Evolutionary conservation across 2,797 vertebrate species (phyloP).

Genomic region (Hydrocynus forskahlii): DNA sequence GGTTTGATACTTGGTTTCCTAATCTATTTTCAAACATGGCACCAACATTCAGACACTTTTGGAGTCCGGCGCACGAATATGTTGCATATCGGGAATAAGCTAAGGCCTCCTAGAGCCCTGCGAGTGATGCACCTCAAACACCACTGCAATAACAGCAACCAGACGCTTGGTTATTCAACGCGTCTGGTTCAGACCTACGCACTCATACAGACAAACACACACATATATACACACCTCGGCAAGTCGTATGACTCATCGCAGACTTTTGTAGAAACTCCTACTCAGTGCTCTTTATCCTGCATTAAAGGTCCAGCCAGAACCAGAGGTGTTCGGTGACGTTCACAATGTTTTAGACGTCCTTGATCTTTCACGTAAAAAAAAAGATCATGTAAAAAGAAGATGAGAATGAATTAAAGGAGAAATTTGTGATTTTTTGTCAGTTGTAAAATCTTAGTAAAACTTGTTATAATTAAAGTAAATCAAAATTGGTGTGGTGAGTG

Average conservation of each 20-base stretch:
- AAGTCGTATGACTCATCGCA: slow-evolving; percentile 35
- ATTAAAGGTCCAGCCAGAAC: background rate
- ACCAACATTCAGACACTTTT: too few species aligned
- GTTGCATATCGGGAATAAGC: background rate
- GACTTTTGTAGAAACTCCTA: slow-evolving; percentile 33
- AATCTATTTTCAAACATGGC: too few species aligned
- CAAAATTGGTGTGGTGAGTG: too few species aligned
- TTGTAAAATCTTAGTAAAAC: too few species aligned
- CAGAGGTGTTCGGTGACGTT: background rate
- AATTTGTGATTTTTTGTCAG: too few species aligned
- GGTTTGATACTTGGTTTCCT: too few species aligned
- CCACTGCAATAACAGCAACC: background rate
- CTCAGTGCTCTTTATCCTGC: slow-evolving; percentile 6
- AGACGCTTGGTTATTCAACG: background rate
- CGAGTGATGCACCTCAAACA: background rate
- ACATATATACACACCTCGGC: background rate
- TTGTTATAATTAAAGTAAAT: too few species aligned
- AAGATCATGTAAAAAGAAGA: background rate
- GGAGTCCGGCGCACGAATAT: background rate
- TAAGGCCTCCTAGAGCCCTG: background rate
- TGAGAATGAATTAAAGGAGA: too few species aligned
- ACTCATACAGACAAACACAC: background rate
- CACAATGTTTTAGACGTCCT: background rate
- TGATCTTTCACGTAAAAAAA: background rate
- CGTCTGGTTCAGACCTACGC: background rate